Evolutionary conservation across 1,140 invertebrate species (phyloP).

Genomic region (Drosophila sp.): DNA sequence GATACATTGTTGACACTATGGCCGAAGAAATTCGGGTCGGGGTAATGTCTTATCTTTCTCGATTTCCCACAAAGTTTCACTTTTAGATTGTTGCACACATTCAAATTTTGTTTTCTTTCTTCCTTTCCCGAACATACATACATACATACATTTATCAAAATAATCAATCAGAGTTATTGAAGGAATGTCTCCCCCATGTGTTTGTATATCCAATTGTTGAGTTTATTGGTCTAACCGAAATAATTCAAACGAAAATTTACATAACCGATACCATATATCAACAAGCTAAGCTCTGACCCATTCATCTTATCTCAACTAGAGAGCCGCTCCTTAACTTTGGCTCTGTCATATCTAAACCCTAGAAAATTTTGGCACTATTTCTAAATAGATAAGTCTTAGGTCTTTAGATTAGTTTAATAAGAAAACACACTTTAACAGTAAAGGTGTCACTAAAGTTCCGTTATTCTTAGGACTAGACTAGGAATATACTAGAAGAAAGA

Average conservation of each 20-base stretch:
- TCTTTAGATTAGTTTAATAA: no score
- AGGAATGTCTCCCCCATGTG: not conserved
- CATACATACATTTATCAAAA: not conserved
- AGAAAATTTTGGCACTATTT: no score
- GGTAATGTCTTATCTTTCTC: not conserved
- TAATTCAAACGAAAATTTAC: not conserved
- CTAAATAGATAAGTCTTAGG: no score
- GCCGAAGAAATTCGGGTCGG: not conserved
- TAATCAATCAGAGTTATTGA: not conserved
- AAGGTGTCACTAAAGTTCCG: no score
- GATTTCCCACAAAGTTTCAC: constrained; percentile 4
- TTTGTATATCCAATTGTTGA: no score
- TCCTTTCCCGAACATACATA: not conserved
- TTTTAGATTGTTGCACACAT: not conserved
- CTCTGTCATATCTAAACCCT: no score
- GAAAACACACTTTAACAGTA: no score
- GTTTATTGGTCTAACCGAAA: no score
- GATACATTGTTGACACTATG: not conserved
- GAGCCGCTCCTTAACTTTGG: not conserved
- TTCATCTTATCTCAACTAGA: not conserved
- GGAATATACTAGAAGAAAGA: no score
- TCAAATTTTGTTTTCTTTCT: not conserved
- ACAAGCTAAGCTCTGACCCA: not conserved
- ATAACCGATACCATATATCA: not conserved
- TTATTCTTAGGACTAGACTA: no score